phyloP scores from a whole-genome alignment of 2,888 invertebrate species.

The Diplolepis rosae region DNA sequence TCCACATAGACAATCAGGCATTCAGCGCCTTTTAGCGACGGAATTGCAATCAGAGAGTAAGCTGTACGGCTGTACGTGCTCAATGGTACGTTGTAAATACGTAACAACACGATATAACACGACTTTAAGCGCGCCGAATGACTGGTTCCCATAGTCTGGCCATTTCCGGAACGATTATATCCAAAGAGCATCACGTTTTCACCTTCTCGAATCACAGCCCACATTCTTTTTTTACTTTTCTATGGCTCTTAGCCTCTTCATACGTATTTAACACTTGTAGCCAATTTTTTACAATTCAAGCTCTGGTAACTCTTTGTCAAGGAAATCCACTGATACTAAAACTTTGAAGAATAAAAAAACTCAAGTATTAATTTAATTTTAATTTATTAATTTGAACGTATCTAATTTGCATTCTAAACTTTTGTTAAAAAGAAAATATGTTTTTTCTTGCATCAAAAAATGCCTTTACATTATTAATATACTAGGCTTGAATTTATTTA shows the following conservation, averaged over 20 bases:
- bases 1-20: conserved; percentile 5
- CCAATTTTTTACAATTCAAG: not conserved
- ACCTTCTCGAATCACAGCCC: conserved; percentile 38
- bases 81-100: not conserved
- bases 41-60: conserved; percentile 22
- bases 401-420: not conserved
- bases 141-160: conserved; percentile 37
- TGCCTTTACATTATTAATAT: no score
- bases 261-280: conserved; percentile 16
- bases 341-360: no score
- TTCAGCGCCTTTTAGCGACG: conserved; percentile 10
- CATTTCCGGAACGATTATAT: conserved; percentile 45
- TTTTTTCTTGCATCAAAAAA: no score
- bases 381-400: no score
- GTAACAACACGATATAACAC: conserved; percentile 11
- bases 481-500: no score
- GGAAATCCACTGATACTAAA: no score
- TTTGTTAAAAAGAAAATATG: no score
- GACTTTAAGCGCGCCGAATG: not conserved
- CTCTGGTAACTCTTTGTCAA: not conserved
- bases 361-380: no score
- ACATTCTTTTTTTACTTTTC: conserved; percentile 19
- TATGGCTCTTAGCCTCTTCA: conserved; percentile 30
- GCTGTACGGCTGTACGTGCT: not conserved
- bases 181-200: conserved; percentile 42